Conservation (phyloP, 2,888 invertebrate species). For the Prionchulus punctatus region DNA sequence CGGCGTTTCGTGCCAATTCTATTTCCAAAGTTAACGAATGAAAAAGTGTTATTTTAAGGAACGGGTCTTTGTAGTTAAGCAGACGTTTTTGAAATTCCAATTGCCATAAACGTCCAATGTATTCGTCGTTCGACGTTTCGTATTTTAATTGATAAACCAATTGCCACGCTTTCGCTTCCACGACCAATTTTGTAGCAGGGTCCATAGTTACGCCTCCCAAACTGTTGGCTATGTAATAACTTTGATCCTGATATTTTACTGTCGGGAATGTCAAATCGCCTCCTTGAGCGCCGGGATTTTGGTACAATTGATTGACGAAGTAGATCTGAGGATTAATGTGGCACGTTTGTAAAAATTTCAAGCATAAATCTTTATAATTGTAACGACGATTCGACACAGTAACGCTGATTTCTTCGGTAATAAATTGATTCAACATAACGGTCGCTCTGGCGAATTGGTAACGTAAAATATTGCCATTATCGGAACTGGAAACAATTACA, state of each 20-base stretch:
- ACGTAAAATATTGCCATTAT: conserved; percentile 60
- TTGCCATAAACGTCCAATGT: background rate
- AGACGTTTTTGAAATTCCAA: conserved; percentile 18
- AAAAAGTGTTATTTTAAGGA: conserved; percentile 25
- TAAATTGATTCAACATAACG: conserved; percentile 23
- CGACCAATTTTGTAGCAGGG: background rate
- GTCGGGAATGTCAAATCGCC: conserved; percentile 29
- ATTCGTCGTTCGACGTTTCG: background rate
- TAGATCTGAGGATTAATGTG: background rate
- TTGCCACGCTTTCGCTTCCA: conserved; percentile 25
- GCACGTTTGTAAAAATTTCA: background rate
- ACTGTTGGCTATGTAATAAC: conserved; percentile 24
- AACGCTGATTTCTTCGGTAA: conserved; percentile 16
- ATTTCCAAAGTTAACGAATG: conserved; percentile 64
- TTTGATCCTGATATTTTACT: conserved; percentile 16
- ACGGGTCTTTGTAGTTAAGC: conserved; percentile 17
- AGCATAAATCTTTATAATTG: conserved; percentile 1
- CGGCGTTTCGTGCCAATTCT: conserved; percentile 77
- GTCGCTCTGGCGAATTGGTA: conserved; percentile 36
- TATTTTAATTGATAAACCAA: conserved; percentile 29
- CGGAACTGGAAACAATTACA: conserved; percentile 62
- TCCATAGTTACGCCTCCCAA: conserved; percentile 26
- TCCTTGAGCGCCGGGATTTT: conserved; percentile 14
- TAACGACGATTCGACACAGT: too few species aligned
- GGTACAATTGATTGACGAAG: background rate